Percentiles rank a stretch among this genome's conserved stretches.
phyloP scores from a whole-genome alignment of 2,113 vertebrate species.

The Irena cyanogastra region DNA sequence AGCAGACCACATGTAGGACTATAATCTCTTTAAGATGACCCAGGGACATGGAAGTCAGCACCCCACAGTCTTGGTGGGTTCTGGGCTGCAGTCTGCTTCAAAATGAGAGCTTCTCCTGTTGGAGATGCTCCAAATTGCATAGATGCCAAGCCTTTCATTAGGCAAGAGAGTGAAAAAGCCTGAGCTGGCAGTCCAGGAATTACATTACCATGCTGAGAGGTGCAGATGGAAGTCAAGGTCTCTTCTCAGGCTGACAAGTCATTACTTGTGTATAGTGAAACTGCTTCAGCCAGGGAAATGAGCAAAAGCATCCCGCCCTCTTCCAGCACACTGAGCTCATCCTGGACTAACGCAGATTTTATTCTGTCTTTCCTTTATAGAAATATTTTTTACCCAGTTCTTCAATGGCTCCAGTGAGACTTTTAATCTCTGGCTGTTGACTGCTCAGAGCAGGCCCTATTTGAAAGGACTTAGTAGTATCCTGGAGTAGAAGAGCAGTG shows the following conservation, averaged over 20 bases:
- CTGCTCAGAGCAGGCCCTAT: neutral
- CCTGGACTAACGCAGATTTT: neutral
- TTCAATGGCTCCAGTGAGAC: neutral
- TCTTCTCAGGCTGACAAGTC: neutral
- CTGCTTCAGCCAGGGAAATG: neutral
- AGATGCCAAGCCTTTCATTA: neutral
- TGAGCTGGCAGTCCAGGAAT: neutral
- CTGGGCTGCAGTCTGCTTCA: neutral
- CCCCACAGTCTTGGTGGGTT: neutral
- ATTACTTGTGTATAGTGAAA: neutral
- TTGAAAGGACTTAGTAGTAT: neutral
- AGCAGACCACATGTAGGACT: neutral
- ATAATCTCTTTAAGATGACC: neutral
- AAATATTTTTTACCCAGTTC: neutral
- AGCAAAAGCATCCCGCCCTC: neutral
- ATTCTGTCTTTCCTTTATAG: neutral
- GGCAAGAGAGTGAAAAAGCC: neutral
- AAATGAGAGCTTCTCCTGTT: neutral
- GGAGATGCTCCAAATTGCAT: neutral
- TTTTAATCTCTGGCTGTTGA: neutral
- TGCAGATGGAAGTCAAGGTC: neutral
- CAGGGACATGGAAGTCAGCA: neutral
- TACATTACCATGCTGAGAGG: neutral
- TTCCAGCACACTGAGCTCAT: neutral
- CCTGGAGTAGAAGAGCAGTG: neutral